Base-by-base conservation (phyloP, 2,113 vertebrate species). In the Poeciliopsis turrubarensis region DNA sequence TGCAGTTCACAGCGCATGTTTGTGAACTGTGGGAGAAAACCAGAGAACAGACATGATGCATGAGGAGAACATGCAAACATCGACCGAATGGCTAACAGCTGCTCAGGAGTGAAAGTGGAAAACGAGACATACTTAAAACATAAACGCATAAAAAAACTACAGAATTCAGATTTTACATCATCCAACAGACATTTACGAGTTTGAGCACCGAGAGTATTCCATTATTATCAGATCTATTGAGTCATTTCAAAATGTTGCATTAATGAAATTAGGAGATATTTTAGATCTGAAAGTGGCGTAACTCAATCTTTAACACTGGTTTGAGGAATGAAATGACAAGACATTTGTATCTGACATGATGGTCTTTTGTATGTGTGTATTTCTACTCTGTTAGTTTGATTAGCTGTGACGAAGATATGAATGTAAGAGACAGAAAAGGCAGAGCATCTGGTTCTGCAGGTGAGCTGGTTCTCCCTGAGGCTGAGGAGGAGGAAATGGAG, bases 391-490 rank as follows among this genome's bases (percentile, higher is more conserved):
- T 17, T 64, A 12, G 31, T 65, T 61, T 29, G 60, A 77, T 79
- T 47, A 69, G 44, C 10, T 65, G 75, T 79, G 19, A 75, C 29
- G 65, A 54, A 32, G 0, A 30, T 12, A 26, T 68, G 62, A 68
- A 68, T 22, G 70, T 74, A 51, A 60, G n/a, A 69, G 65, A 70
- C 51, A 77, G 65, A 65, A 44, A 68, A 68, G 74, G 63, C 60
- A 54, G 68, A 82, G 80, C 87, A 89, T 84, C 84, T 84, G 81
- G 84, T 73, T 72, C 37, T 61, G 65, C 0, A 54, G 78, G 72
- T 3, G 4, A 61, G 60, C 13, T 15, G 74, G 39, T 9, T 15
- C 65, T 68, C 71, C 77, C 77, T 13, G 14, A 70, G 80, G 73
- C 68, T 14, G 32, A 41, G 70, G 67, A 75, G 66, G 61, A 75